These are phyloP conservation scores for Kuschelorhynchus macadamiae DNA, from an alignment of 2,888 invertebrate genomes.

Conservation along the genomic window DNA sequence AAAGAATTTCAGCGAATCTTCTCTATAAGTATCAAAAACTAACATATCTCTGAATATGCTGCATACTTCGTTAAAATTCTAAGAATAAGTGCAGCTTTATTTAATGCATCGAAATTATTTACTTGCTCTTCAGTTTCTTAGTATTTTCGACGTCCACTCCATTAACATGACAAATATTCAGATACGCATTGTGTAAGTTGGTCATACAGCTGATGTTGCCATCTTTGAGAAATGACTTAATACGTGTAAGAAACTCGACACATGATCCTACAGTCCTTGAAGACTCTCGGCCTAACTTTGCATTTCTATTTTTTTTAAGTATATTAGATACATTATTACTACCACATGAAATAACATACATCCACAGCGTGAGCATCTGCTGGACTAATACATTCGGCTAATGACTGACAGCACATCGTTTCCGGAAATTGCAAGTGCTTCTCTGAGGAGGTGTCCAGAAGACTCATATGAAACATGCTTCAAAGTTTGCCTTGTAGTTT, in stretches of 20 bases:
- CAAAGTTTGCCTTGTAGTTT: no score
- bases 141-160: not conserved
- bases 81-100: no score
- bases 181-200: not conserved
- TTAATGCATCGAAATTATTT: no score
- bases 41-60: not conserved
- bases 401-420: not conserved
- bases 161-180: not conserved
- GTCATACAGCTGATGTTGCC: not conserved
- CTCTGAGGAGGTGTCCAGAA: not conserved
- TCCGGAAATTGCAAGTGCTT: not conserved
- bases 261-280: not conserved
- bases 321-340: not conserved
- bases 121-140: no score
- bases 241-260: not conserved
- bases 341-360: not conserved
- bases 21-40: not conserved
- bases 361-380: conserved; percentile 1
- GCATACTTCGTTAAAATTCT: no score
- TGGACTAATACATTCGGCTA: not conserved
- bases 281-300: no score
- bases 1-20: not conserved
- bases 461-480: not conserved
- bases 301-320: no score
- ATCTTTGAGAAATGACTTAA: conserved; percentile 1